Evolutionary conservation across 1,140 invertebrate species (phyloP).

Genomic region (Euura lappo): DNA sequence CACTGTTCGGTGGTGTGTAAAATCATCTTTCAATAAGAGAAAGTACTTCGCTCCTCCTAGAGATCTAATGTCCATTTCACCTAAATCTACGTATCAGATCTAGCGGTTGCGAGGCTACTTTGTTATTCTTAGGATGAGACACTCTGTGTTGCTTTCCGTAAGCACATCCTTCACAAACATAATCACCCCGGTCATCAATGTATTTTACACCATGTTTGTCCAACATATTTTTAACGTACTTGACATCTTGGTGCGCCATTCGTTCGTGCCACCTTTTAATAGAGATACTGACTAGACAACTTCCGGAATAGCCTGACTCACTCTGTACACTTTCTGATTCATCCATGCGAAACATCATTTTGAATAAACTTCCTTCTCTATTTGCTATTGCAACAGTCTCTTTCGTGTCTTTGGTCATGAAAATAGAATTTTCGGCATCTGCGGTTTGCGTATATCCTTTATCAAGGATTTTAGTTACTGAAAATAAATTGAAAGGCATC

Average conservation of each 20-base stretch:
- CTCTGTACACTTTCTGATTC: conserved; percentile 11
- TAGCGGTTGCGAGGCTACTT: conserved; percentile 18
- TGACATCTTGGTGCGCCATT: conserved; percentile 40
- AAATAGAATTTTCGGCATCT: conserved; percentile 21
- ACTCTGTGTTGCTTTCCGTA: conserved; percentile 37
- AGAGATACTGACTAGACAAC: conserved; percentile 26
- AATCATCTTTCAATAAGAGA: conserved; percentile 26
- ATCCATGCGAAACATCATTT: conserved; percentile 34
- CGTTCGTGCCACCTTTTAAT: conserved; percentile 38
- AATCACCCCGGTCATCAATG: conserved; percentile 29
- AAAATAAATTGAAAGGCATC: conserved; percentile 36
- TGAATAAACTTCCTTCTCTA: conserved; percentile 29
- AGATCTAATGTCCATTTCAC: conserved; percentile 39
- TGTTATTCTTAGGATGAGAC: conserved; percentile 23
- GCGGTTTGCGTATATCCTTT: conserved; percentile 28
- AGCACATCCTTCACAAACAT: conserved; percentile 33
- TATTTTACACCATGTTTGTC: conserved; percentile 23
- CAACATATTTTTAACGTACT: conserved; percentile 35
- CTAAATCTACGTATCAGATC: conserved; percentile 39
- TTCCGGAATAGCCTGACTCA: neutral
- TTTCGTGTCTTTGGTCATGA: conserved; percentile 20
- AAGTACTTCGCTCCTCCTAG: conserved; percentile 40
- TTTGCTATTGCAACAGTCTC: conserved; percentile 21
- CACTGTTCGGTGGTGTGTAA: conserved; percentile 31
- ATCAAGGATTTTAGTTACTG: conserved; percentile 30